phyloP scores from a whole-genome alignment of 2,113 vertebrate species.

The Catharus minimus region DNA sequence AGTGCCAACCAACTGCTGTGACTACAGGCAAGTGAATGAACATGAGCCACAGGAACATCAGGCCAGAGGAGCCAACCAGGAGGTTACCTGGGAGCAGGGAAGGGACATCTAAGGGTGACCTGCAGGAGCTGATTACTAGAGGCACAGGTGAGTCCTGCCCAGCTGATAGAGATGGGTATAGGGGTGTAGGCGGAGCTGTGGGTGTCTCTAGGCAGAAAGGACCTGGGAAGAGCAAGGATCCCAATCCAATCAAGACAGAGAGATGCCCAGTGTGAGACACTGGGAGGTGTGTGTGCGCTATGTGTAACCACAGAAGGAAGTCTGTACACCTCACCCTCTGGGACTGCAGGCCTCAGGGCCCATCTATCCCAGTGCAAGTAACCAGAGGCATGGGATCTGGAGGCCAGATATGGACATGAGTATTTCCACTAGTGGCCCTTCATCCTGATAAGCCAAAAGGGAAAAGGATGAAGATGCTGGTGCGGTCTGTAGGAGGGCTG shows the following conservation, averaged over 20 bases:
- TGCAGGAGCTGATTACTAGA: not conserved
- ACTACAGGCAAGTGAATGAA: not conserved
- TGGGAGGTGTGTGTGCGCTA: not conserved
- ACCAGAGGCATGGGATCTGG: not conserved
- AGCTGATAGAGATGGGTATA: not conserved
- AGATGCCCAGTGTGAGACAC: not conserved
- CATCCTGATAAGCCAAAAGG: not conserved
- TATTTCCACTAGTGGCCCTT: not conserved
- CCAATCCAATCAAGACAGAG: not conserved
- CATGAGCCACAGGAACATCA: fast-evolving
- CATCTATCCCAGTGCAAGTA: not conserved
- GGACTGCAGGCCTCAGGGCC: not conserved
- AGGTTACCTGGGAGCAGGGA: not conserved
- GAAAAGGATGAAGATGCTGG: not conserved
- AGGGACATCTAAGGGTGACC: not conserved
- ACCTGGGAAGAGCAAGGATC: not conserved
- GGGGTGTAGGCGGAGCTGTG: not conserved
- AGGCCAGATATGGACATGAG: not conserved
- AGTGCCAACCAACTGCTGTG: not conserved
- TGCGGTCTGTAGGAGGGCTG: not conserved
- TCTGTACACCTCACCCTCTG: not conserved
- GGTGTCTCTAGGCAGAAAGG: not conserved
- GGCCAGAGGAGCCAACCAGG: not conserved
- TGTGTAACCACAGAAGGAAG: not conserved
- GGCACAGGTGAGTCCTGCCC: not conserved